Evolutionary conservation across 1,140 invertebrate species (phyloP).

Genomic region (Drosophila nikananu): DNA sequence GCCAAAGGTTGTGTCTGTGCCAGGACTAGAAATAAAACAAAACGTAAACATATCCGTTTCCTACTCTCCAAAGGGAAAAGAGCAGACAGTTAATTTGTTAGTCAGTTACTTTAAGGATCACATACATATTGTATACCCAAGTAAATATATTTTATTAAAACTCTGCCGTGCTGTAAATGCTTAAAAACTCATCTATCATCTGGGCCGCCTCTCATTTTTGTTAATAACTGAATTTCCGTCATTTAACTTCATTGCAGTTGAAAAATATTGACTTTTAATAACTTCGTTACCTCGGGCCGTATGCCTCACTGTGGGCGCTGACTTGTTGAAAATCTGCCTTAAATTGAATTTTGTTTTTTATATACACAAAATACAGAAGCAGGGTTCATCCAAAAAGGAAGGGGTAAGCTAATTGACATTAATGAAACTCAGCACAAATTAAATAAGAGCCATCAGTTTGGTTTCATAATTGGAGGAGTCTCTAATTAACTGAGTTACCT

Average conservation of each 20-base stretch:
- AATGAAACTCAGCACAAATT: constrained; percentile 29
- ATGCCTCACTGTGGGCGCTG: constrained; percentile 44
- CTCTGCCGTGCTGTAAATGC: constrained; percentile 1
- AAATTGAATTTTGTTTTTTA: constrained; percentile 52
- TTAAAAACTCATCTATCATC: constrained; percentile 65
- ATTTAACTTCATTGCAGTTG: constrained; percentile 64
- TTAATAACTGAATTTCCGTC: constrained; percentile 77
- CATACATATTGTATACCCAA: constrained; percentile 2
- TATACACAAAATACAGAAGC: constrained; percentile 8
- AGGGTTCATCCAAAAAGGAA: not conserved
- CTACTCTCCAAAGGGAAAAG: constrained; percentile 15
- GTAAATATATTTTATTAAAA: constrained; percentile 11
- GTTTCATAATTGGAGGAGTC: constrained; percentile 6
- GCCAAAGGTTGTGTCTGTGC: constrained; percentile 54
- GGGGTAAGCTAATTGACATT: constrained; percentile 42
- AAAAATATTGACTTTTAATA: constrained; percentile 80
- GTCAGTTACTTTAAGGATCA: constrained; percentile 11
- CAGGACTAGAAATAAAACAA: constrained; percentile 9
- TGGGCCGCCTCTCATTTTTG: constrained; percentile 36
- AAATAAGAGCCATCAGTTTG: constrained; percentile 31
- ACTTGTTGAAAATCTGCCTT: constrained; percentile 40
- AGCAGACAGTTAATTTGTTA: constrained; percentile 19
- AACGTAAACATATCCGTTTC: constrained; percentile 65
- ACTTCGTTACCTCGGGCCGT: constrained; percentile 47
- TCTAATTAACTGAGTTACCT: constrained; percentile 24